Percentiles rank a stretch among this genome's conserved stretches.
phyloP scores from a whole-genome alignment of 2,797 vertebrate species.

The Siniperca scherzeri region DNA sequence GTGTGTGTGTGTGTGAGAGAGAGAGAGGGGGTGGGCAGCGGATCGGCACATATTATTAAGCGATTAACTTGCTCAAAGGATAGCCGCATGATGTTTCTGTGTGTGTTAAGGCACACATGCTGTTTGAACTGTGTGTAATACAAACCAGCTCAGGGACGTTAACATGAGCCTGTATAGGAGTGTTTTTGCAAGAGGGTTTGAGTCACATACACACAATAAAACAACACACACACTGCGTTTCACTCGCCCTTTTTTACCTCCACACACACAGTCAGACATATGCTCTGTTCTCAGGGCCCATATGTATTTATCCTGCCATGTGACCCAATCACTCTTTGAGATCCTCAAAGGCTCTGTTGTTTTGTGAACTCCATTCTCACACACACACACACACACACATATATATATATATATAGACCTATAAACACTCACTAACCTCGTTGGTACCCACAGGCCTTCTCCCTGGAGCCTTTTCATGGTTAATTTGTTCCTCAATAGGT shows the following conservation, averaged over 20 bases:
- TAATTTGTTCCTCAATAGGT: conserved; percentile 78
- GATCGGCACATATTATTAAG: conserved; percentile 69
- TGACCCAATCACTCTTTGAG: conserved; percentile 69
- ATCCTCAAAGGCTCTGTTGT: conserved; percentile 76
- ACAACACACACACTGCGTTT: conserved; percentile 6
- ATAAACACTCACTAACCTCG: conserved; percentile 64
- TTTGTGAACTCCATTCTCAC: conserved; percentile 35
- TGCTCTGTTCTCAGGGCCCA: conserved; percentile 64
- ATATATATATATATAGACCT: conserved; percentile 8
- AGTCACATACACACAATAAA: neutral
- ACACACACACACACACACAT: conserved; percentile 26
- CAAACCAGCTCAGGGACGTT: conserved; percentile 65
- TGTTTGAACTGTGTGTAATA: conserved; percentile 75
- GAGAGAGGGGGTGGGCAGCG: no score
- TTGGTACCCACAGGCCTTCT: conserved; percentile 42
- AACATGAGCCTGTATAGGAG: conserved; percentile 64
- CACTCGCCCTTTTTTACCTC: conserved; percentile 40
- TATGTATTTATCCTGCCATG: conserved; percentile 73
- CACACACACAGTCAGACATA: conserved; percentile 47
- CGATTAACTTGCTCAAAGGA: conserved; percentile 79
- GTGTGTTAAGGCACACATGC: conserved; percentile 48
- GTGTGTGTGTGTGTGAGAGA: neutral
- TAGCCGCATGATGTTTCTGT: conserved; percentile 60
- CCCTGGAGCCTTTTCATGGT: conserved; percentile 64
- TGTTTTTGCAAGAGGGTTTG: conserved; percentile 32